phyloP scores from a whole-genome alignment of 2,888 invertebrate species.

The Acholoe squamosa region DNA sequence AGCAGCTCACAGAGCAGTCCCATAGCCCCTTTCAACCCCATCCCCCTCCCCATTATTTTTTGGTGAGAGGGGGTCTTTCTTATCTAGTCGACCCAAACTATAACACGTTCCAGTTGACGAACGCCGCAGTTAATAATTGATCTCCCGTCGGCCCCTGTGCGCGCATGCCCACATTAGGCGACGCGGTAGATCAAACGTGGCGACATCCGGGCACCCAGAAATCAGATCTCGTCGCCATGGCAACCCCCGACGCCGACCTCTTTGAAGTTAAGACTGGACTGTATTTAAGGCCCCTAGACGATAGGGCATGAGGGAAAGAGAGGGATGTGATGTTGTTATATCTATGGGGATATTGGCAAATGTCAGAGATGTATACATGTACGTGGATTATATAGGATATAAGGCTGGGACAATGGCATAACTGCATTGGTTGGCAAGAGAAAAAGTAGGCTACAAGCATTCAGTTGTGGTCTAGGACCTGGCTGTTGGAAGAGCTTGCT shows the following conservation, averaged over 20 bases:
- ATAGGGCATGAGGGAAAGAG: neutral
- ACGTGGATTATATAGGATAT: too few species aligned
- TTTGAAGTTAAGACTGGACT: constrained; percentile 26
- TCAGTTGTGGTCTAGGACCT: too few species aligned
- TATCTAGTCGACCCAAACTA: constrained; percentile 44
- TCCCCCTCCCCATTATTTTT: neutral
- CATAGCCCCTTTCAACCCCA: neutral
- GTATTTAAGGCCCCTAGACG: constrained; percentile 14
- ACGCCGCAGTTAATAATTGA: constrained; percentile 47
- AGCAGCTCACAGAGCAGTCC: neutral
- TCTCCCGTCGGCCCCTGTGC: neutral
- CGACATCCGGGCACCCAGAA: constrained; percentile 34
- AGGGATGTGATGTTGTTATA: too few species aligned
- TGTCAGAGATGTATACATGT: too few species aligned
- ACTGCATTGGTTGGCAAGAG: too few species aligned
- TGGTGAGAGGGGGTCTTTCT: neutral
- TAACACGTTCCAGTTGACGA: constrained; percentile 33
- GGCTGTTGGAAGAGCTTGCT: too few species aligned
- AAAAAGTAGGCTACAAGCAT: too few species aligned
- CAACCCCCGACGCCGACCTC: constrained; percentile 17
- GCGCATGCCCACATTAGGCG: constrained; percentile 34
- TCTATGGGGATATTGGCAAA: too few species aligned
- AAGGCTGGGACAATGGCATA: too few species aligned
- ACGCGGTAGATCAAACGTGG: constrained; percentile 33
- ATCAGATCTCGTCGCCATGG: constrained; percentile 54